Evolutionary conservation across 2,797 vertebrate genomes (phyloP), one percentile per base, ranked within the genome.

Genomic region (Pangasius sanitwongsei): DNA sequence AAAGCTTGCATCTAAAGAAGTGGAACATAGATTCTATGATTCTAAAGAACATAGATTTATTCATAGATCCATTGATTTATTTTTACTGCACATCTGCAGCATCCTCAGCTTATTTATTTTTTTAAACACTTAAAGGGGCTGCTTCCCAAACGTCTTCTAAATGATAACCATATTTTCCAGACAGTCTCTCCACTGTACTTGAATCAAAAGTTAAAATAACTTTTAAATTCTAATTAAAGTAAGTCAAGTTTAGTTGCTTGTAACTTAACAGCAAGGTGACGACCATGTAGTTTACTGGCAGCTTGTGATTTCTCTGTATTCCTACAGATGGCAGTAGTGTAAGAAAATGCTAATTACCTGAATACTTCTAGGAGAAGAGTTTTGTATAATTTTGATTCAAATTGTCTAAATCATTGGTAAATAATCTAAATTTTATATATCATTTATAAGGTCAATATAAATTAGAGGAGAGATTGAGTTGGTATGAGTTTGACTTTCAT

Each of bases 241-340:
- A 48, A 28, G 48, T 50, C 25, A 15, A 7, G 13, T 16, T 50
- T 25, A 74, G 25, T 70, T 48, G 23, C 18, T 72, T 70, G 67
- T 16, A 77, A 50, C 12, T n/a, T 23, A 53, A n/a, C 28, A 31
- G 75, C 75, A 78, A 48, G 48, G 16, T 78, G 75, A 15, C 31
- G 25, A 8, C 12, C 44, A 53, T 50, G 74, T 50, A 16, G 74
- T 53, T 78, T 78, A 34, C 53, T 23, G 53, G 18, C 16, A 59
- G 34, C 55, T 44, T 63, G 81, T 63, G 37, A 83, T 83, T 63
- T 44, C 6, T 63, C 5, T 15, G 2, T 25, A 16, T 63, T 61
- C 81, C 57, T 63, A 41, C 12, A 83, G 23, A 63, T 83, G 59
- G 57, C 59, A 44, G 57, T 83, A 83, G 57, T 83, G 53, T 57